Evolutionary conservation across 2,113 vertebrate species (phyloP).

Genomic region (Lichenostomus cassidix): DNA sequence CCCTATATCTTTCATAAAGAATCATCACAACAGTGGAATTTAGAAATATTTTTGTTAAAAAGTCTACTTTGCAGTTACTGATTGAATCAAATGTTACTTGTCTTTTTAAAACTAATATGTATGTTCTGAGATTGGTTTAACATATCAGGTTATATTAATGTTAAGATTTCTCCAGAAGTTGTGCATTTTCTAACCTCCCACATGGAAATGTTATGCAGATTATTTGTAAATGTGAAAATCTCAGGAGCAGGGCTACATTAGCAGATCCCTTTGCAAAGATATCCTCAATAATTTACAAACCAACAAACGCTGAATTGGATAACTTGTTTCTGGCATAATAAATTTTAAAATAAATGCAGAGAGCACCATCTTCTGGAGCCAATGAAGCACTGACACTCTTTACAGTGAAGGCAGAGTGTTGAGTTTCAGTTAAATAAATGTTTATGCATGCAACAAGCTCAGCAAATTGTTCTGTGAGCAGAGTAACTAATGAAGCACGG

Average conservation of each 20-base stretch:
- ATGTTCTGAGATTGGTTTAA: constrained; percentile 53
- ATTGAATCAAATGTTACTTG: constrained; percentile 53
- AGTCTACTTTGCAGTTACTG: neutral
- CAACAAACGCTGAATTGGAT: constrained; percentile 36
- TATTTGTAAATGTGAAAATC: constrained; percentile 75
- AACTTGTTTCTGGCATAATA: neutral
- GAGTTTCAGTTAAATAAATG: neutral
- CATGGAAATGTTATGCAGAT: constrained; percentile 77
- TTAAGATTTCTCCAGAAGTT: constrained; percentile 58
- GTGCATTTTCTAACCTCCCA: constrained; percentile 59
- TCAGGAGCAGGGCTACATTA: constrained; percentile 69
- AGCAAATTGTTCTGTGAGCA: neutral
- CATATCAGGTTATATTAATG: constrained; percentile 63
- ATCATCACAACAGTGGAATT: neutral
- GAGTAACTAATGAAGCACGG: neutral
- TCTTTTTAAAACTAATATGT: neutral
- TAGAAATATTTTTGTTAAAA: neutral
- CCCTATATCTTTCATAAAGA: neutral
- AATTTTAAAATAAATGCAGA: constrained; percentile 61
- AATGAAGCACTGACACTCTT: neutral
- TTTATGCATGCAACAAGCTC: neutral
- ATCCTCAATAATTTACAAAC: constrained; percentile 70
- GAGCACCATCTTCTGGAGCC: constrained; percentile 78
- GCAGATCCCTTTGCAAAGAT: constrained; percentile 61
- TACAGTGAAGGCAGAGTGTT: neutral